Evolutionary conservation across 2,113 vertebrate species (phyloP).

Genomic region (Pygoscelis antarcticus): DNA sequence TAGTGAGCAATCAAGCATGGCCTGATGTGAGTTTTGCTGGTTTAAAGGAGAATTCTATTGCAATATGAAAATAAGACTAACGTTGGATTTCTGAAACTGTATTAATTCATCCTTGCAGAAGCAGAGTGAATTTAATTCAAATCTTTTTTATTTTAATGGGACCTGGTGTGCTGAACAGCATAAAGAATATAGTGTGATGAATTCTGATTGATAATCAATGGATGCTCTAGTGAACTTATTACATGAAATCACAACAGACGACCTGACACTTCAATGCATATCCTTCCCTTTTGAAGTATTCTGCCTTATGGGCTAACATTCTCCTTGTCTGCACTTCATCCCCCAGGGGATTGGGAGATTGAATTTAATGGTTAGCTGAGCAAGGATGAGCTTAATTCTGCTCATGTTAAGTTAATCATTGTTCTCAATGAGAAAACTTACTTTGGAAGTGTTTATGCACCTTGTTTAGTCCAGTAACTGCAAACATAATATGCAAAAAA

Average conservation of each 20-base stretch:
- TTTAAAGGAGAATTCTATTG: background rate
- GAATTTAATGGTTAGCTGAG: conserved; percentile 54
- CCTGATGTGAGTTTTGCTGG: background rate
- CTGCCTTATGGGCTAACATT: background rate
- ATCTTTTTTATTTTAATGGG: background rate
- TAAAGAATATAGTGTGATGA: background rate
- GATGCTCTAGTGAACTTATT: conserved; percentile 12
- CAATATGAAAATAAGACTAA: background rate
- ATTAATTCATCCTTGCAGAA: background rate
- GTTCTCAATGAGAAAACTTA: background rate
- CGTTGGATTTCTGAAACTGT: background rate
- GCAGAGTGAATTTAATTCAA: background rate
- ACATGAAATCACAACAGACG: conserved; percentile 2
- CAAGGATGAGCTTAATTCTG: background rate
- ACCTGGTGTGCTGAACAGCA: background rate
- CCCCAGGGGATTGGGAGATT: background rate
- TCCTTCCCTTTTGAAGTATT: conserved; percentile 3
- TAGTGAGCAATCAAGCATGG: background rate
- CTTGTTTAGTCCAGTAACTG: background rate
- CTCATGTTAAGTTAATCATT: background rate
- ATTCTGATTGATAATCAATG: conserved; percentile 37
- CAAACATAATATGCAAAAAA: background rate
- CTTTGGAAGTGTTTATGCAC: background rate
- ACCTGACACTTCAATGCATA: conserved; percentile 16
- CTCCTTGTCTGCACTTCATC: background rate